Evolutionary conservation across 2,888 invertebrate species (phyloP).

Genomic region (Xiphydria camelus): DNA sequence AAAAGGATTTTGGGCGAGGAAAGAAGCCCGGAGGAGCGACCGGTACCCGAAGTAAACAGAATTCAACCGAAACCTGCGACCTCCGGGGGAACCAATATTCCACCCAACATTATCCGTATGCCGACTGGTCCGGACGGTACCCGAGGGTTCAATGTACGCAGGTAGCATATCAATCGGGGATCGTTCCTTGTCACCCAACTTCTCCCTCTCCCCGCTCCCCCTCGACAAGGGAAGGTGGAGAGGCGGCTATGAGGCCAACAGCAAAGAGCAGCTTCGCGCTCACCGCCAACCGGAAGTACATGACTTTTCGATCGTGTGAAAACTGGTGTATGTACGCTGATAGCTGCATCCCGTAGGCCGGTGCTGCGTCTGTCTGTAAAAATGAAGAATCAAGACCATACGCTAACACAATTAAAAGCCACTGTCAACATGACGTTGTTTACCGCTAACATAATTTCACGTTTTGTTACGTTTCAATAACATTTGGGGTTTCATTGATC

Average conservation of each 20-base stretch:
- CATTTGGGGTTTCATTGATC: no score
- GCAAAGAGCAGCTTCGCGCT: constrained; percentile 34
- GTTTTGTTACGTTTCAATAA: no score
- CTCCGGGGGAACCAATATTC: constrained; percentile 21
- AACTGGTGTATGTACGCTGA: no score
- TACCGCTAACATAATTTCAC: no score
- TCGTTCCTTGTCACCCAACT: constrained; percentile 37
- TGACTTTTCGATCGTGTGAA: no score
- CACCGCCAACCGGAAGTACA: not conserved
- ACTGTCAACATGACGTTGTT: no score
- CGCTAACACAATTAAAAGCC: no score
- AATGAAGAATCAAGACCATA: no score
- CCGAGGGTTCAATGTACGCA: constrained; percentile 68
- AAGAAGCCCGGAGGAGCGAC: constrained; percentile 72
- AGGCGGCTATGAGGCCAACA: constrained; percentile 51
- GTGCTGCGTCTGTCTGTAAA: no score
- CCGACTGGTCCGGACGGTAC: constrained; percentile 83
- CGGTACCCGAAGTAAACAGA: constrained; percentile 48
- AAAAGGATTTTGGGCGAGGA: constrained; percentile 88
- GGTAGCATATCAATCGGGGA: constrained; percentile 61
- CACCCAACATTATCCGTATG: constrained; percentile 66
- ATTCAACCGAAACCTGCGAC: constrained; percentile 50
- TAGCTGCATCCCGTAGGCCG: no score
- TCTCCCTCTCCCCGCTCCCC: constrained; percentile 43
- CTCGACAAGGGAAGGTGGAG: constrained; percentile 26